Conservation (phyloP, 2,797 vertebrate genomes). For the Anolis apletophallus region DNA sequence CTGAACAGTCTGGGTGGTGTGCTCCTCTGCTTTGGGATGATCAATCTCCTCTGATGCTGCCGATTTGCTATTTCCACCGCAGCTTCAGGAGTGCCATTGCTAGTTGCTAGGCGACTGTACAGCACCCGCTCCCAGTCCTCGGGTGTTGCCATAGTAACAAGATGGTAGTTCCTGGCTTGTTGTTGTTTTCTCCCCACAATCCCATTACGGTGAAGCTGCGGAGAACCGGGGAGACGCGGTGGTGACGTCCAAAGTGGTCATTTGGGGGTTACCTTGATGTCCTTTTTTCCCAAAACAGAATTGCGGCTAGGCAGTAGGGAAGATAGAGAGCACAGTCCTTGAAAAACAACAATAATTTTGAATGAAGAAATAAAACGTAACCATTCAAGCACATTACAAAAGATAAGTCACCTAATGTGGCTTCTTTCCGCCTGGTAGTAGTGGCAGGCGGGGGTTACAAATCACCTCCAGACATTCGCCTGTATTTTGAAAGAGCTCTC, state of each 20-base stretch:
- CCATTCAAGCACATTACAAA: too few relatives aligned
- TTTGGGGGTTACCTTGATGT: neutral
- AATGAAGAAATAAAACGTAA: too few relatives aligned
- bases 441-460: too few relatives aligned
- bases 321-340: neutral
- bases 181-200: slow-evolving; percentile 30
- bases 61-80: slow-evolving; percentile 41
- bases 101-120: slow-evolving; percentile 68
- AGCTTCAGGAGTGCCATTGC: slow-evolving; percentile 45
- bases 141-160: slow-evolving; percentile 73
- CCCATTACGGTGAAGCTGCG: slow-evolving; percentile 42
- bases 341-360: neutral
- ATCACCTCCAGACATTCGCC: too few relatives aligned
- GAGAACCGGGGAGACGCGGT: slow-evolving; percentile 42
- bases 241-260: slow-evolving; percentile 66
- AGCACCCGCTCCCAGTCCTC: slow-evolving; percentile 61
- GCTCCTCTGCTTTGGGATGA: neutral
- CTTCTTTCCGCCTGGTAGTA: too few relatives aligned
- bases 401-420: too few relatives aligned
- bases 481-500: too few relatives aligned
- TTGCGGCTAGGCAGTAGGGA: neutral
- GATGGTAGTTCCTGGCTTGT: slow-evolving; percentile 59
- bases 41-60: slow-evolving; percentile 35
- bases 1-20: slow-evolving; percentile 24
- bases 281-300: neutral